phyloP scores from a whole-genome alignment of 2,113 vertebrate genomes.

The Diphyllodes magnificus region DNA sequence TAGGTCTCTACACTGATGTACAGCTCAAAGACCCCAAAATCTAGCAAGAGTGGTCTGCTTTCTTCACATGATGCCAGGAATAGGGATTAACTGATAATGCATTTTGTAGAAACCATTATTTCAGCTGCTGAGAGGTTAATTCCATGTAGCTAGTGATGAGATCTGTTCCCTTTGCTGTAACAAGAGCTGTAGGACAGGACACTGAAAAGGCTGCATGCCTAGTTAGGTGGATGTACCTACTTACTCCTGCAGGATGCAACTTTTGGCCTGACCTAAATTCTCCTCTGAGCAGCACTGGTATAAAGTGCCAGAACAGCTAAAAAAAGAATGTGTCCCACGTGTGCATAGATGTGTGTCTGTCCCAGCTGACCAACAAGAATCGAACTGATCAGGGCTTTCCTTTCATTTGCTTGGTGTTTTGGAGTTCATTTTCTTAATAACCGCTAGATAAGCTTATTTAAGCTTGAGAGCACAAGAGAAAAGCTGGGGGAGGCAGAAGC shows the following conservation, averaged over 20 bases:
- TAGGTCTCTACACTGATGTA: accelerated
- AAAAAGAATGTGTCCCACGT: neutral
- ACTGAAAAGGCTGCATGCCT: neutral
- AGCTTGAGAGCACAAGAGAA: neutral
- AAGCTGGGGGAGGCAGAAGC: neutral
- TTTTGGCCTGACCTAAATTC: constrained; percentile 11
- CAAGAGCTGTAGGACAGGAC: neutral
- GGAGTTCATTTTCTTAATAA: neutral
- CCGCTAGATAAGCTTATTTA: neutral
- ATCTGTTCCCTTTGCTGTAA: neutral
- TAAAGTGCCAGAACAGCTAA: neutral
- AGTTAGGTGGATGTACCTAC: neutral
- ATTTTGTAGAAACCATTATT: neutral
- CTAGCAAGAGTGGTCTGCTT: neutral
- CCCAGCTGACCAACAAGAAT: neutral
- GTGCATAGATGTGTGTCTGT: neutral
- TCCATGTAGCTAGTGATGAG: neutral
- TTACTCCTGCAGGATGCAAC: neutral
- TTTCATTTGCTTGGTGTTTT: neutral
- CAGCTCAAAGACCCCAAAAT: neutral
- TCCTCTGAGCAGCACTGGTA: neutral
- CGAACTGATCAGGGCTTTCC: neutral
- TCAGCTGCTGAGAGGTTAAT: constrained; percentile 2
- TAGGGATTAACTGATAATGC: neutral
- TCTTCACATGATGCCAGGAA: neutral